A percentile compares a stretch with the other conserved stretches of the same genome.
phyloP scores from a whole-genome alignment of 92 coral and sea anemone species.

The Epizoanthus rinbou region DNA sequence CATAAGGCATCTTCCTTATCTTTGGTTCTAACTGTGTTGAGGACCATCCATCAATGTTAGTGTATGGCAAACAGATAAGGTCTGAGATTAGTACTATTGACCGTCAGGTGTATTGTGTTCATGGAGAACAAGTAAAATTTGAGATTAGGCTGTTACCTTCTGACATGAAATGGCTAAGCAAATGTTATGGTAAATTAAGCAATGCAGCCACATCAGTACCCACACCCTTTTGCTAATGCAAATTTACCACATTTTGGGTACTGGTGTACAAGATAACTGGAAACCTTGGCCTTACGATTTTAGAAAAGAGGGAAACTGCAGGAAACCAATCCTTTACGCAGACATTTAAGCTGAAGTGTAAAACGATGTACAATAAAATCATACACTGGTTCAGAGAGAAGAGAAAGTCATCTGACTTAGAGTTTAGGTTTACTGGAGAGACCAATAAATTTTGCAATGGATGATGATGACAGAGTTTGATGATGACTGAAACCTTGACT shows the following conservation, averaged over 20 bases:
- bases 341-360: conserved; percentile 61
- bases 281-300: conserved; percentile 66
- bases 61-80: conserved; percentile 61
- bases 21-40: conserved; percentile 73
- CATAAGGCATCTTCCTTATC: conserved; percentile 63
- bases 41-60: conserved; percentile 70
- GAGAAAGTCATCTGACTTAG: conserved; percentile 52
- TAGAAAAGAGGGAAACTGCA: conserved; percentile 59
- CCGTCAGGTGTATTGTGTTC: conserved; percentile 51
- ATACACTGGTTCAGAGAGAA: conserved; percentile 64
- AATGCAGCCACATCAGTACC: conserved; percentile 62
- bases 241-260: conserved; percentile 44
- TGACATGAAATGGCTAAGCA: conserved; percentile 54
- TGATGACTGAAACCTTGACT: too few relatives aligned
- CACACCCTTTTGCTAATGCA: conserved; percentile 73
- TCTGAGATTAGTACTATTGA: conserved; percentile 48
- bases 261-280: conserved; percentile 50
- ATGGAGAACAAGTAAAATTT: conserved; percentile 42
- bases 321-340: conserved; percentile 61
- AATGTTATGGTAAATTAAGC: conserved; percentile 42
- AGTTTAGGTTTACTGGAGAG: conserved; percentile 72
- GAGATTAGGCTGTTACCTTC: conserved; percentile 35
- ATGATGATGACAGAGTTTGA: too few relatives aligned
- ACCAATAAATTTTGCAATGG: conserved; percentile 70
- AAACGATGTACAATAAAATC: conserved; percentile 60